phyloP scores from a whole-genome alignment of 2,888 invertebrate species.

The Harpalus rufipes region DNA sequence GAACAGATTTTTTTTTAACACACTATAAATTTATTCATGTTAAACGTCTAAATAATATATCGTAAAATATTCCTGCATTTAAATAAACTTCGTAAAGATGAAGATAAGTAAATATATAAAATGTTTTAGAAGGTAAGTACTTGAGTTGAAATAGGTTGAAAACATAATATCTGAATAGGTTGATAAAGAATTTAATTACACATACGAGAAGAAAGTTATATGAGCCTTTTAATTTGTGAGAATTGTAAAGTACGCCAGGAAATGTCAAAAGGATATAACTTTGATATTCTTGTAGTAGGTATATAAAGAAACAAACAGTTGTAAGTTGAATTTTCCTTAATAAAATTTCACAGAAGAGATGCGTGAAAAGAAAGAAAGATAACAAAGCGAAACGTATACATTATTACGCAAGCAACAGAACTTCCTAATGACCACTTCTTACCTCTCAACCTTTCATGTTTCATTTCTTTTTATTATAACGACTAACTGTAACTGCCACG shows the following conservation, averaged over 20 bases:
- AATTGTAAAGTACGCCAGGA: neutral
- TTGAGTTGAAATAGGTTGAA: neutral
- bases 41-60: neutral
- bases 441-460: conserved; percentile 58
- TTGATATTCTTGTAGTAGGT: conserved; percentile 8
- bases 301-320: conserved; percentile 42
- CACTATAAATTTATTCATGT: neutral
- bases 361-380: conserved; percentile 37
- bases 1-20: no score
- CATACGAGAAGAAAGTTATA: neutral
- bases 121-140: neutral
- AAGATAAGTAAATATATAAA: conserved; percentile 4
- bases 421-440: conserved; percentile 57
- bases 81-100: neutral
- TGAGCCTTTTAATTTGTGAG: conserved; percentile 11
- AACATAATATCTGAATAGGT: neutral
- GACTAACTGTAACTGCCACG: conserved; percentile 32
- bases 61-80: neutral
- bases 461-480: conserved; percentile 55
- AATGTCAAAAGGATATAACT: conserved; percentile 17
- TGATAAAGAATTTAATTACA: neutral
- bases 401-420: conserved; percentile 58
- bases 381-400: conserved; percentile 51
- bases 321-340: conserved; percentile 53
- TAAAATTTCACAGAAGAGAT: conserved; percentile 48